Evolutionary conservation across 2,113 vertebrate species (phyloP), one percentile per base, ranked within the genome.

Genomic region (Ceyx cyanopectus): DNA sequence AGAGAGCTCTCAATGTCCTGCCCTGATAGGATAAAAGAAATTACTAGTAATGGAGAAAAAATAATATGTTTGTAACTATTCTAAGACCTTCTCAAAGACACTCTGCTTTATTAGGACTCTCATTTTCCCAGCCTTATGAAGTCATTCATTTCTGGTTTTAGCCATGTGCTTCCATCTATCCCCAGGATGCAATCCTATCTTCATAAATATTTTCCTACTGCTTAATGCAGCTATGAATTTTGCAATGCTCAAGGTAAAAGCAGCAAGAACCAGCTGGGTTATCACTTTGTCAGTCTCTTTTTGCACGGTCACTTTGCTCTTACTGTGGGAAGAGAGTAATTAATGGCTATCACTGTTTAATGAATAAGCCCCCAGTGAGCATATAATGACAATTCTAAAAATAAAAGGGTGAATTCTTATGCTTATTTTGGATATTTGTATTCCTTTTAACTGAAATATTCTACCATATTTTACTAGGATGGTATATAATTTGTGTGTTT

Each of bases 161-260:
- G 22, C 13, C 54, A 16, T 62, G 29, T 62, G 29, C 37, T 70
- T 48, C 62, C 4, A 14, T 57, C 48, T 66, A 53, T n/a, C 24
- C 37, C 12, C 61, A 57, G 45, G 3, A 27, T 67, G 19, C 40
- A 73, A 37, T n/a, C 26, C 30, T 77, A 24, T 14, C 34, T 63
- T 81, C 73, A 51, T 29, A 88, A 94, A 63, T 73, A 82, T 94
- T 87, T 93, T 76, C 40, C 81, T 50, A 40, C 65, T 94, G 30
- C 30, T 94, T 81, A 93, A 95, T 65, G 60, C 27, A 87, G 40
- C 73, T 77, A 61, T 63, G 78, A 67, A 70, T 89, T 92, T 82
- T 84, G 32, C 45, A 92, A 24, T 20, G 43, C 22, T 91, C 46
- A 32, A 80, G 40, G 78, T 88, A 80, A 94, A 70, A 58, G 29